Base-by-base conservation (phyloP, 2,888 invertebrate genomes). In the Diaphora mendica region DNA sequence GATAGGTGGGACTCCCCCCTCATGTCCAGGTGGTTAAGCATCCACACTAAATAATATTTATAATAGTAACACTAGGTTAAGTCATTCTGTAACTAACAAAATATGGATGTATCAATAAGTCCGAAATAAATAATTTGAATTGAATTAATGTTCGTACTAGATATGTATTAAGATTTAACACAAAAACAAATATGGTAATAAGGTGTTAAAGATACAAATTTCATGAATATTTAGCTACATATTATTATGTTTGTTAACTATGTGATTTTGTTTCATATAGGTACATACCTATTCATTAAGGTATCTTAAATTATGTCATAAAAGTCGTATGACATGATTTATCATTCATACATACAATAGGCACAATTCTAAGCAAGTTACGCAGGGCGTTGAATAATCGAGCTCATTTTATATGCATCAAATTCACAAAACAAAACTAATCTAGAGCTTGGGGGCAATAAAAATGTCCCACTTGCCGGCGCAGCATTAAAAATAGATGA, bases 351-450 rank as follows among this genome's bases (percentile, higher is more conserved):
- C 89, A 87, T 85, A 79, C 84, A 79, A 74, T 79, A 76, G 76
- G 90, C 90, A 91, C 80, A 80, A 90, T 90, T 84, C 83, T 86
- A 90, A 88, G 88, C 90, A 89, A 92, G 90, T 90, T 87, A 88
- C 84, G 87, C 82, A 88, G 92, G 92, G 93, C 85, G 92, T 88
- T 92, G 94, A 94, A 93, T 94, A 93, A 95, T 94, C 91, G 93
- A 91, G 90, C 92, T 95, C 95, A 95, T 95, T 95, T 89, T 92
- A 91, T 93, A 95, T 95, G 95, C 95, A 95, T 95, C 95, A 95
- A 94, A 95, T 93, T 93, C 92, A 90, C 92, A 92, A 92, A 94
- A 95, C 95, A 95, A 95, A 95, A 94, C 95, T 95, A 95, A 95
- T 95, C 94, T 93, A 91, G 89, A 91, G 91, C 93, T 88, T 88